Percentiles rank a stretch among this genome's conserved stretches.
These are phyloP conservation scores for Synergus umbraculus DNA, from an alignment of 2,888 invertebrate genomes.

Conservation along the genomic window DNA sequence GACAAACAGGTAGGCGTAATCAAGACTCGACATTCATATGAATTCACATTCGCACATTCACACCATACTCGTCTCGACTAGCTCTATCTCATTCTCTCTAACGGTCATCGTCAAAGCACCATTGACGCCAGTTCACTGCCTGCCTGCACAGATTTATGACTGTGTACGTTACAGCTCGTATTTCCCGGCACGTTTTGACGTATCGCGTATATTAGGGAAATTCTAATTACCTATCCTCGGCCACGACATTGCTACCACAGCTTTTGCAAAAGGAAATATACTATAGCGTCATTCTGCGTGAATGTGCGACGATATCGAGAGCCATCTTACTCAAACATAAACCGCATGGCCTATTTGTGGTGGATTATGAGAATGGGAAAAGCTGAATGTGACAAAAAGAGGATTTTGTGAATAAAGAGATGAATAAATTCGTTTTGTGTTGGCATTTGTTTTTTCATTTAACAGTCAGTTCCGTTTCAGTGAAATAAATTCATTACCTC, in stretches of 20 bases:
- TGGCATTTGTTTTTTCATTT: not conserved
- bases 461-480: not conserved
- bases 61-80: conserved; percentile 51
- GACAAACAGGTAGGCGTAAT: conserved; percentile 47
- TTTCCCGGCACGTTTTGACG: conserved; percentile 66
- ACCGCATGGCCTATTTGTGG: conserved; percentile 11
- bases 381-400: not conserved
- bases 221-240: conserved; percentile 64
- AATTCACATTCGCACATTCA: conserved; percentile 57
- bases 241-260: conserved; percentile 14
- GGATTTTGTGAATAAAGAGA: not conserved
- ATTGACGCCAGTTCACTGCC: conserved; percentile 75
- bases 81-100: conserved; percentile 53
- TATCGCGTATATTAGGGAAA: conserved; percentile 67
- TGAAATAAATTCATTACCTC: not conserved
- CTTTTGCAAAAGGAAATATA: conserved; percentile 33
- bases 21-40: conserved; percentile 38
- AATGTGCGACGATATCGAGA: conserved; percentile 31
- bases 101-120: conserved; percentile 62
- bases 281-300: conserved; percentile 4
- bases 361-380: conserved; percentile 19
- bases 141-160: conserved; percentile 73
- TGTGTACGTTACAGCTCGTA: conserved; percentile 65
- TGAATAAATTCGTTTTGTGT: not conserved
- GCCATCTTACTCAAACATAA: not conserved